These are phyloP conservation scores for Sturmia bella DNA, from an alignment of 2,888 invertebrate species.

Conservation along the genomic window DNA sequence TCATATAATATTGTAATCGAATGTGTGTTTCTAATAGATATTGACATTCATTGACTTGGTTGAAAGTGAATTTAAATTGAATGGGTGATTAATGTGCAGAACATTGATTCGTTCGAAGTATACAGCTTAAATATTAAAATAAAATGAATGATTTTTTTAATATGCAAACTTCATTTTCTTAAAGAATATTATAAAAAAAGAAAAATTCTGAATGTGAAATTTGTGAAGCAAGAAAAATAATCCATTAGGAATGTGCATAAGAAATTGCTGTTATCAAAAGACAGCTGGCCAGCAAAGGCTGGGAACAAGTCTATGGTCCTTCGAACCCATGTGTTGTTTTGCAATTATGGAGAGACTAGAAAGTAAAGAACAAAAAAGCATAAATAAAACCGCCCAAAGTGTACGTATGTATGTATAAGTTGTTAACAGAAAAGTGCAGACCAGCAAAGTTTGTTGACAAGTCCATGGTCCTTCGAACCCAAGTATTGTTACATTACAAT, in stretches of 20 bases:
- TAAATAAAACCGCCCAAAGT: too few species aligned
- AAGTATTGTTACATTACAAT: too few species aligned
- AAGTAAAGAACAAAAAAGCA: too few species aligned
- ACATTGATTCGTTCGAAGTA: constrained; percentile 54
- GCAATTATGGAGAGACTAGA: too few species aligned
- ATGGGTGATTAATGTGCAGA: constrained; percentile 16
- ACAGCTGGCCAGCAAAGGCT: too few species aligned
- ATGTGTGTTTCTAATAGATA: neutral
- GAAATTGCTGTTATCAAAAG: too few species aligned
- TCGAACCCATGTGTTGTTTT: too few species aligned
- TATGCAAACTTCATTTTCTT: constrained; percentile 64
- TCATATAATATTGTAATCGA: neutral
- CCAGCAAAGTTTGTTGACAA: too few species aligned
- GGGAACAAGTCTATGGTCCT: too few species aligned
- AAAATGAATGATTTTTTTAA: constrained; percentile 50
- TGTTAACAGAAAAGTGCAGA: too few species aligned
- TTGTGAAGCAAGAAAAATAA: constrained; percentile 23
- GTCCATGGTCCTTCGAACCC: too few species aligned
- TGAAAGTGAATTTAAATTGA: constrained; percentile 47
- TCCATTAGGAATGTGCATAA: constrained; percentile 3
- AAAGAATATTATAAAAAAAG: constrained; percentile 6
- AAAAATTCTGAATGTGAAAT: constrained; percentile 2
- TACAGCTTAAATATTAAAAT: constrained; percentile 35
- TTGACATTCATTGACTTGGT: neutral
- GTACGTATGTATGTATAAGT: too few species aligned